A percentile compares a stretch with the other conserved stretches of the same genome.
phyloP scores from a whole-genome alignment of 2,113 vertebrate species.

The Pachyramphus minor region DNA sequence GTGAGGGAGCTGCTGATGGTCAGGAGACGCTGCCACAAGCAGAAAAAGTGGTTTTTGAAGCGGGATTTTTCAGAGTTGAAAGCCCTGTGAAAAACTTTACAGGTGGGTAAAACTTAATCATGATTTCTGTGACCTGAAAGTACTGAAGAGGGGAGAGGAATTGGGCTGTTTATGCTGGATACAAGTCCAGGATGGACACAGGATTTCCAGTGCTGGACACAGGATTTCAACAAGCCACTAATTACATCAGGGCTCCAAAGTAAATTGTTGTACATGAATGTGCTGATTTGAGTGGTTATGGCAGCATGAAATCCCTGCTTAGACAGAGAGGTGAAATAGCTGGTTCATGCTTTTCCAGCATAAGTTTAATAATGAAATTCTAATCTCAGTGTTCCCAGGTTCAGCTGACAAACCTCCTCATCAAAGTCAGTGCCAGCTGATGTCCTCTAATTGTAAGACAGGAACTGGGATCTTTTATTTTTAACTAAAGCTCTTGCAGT shows the following conservation, averaged over 20 bases:
- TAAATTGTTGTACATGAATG: neutral
- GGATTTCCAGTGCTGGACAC: neutral
- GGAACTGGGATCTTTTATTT: neutral
- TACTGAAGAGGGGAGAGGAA: neutral
- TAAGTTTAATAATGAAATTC: neutral
- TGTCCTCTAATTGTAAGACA: neutral
- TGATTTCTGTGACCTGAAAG: neutral
- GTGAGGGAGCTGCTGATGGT: neutral
- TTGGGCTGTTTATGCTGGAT: neutral
- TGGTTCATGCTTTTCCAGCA: neutral
- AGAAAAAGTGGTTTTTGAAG: conserved; percentile 82
- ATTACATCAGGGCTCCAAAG: neutral
- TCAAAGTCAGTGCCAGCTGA: neutral
- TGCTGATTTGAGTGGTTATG: neutral
- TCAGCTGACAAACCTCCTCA: neutral
- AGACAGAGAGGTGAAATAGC: neutral
- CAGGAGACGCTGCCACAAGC: neutral
- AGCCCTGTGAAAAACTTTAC: conserved; percentile 81
- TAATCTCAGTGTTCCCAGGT: neutral
- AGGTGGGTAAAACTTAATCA: conserved; percentile 62
- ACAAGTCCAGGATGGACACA: neutral
- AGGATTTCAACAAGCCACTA: neutral
- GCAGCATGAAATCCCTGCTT: neutral
- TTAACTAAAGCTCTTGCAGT: neutral
- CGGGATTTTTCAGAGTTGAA: conserved; percentile 88